A percentile compares a stretch with the other conserved stretches of the same genome.
Evolutionary conservation across 2,113 vertebrate species (phyloP).

Genomic region (Pogona vitticeps): DNA sequence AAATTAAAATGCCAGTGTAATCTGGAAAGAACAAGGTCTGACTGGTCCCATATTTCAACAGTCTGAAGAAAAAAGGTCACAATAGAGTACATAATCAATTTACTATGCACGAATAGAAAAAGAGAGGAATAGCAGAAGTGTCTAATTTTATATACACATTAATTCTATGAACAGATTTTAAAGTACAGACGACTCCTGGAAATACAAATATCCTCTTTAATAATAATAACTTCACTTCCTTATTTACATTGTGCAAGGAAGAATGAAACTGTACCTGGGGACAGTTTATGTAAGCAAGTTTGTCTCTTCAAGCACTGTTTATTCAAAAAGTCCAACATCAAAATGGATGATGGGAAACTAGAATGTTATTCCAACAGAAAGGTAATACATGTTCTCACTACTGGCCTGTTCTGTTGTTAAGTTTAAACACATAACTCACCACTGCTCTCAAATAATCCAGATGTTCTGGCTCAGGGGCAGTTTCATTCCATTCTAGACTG

Average conservation of each 20-base stretch:
- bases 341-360: background rate
- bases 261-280: background rate
- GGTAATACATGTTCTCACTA: background rate
- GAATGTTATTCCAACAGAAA: background rate
- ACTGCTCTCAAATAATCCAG: background rate
- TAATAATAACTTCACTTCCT: background rate
- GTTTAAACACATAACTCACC: background rate
- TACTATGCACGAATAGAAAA: background rate
- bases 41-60: background rate
- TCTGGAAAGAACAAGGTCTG: background rate
- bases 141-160: background rate
- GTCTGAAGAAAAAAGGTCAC: background rate
- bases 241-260: slow-evolving; percentile 14
- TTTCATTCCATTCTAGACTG: background rate
- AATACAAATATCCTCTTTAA: slow-evolving; percentile 9
- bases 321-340: background rate
- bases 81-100: background rate
- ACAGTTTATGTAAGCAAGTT: background rate
- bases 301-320: background rate
- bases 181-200: background rate
- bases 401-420: background rate
- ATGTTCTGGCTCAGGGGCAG: background rate
- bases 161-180: background rate
- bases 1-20: background rate
- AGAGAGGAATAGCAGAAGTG: background rate